Conservation (phyloP, 2,113 vertebrate species). For the Parotia lawesii region DNA sequence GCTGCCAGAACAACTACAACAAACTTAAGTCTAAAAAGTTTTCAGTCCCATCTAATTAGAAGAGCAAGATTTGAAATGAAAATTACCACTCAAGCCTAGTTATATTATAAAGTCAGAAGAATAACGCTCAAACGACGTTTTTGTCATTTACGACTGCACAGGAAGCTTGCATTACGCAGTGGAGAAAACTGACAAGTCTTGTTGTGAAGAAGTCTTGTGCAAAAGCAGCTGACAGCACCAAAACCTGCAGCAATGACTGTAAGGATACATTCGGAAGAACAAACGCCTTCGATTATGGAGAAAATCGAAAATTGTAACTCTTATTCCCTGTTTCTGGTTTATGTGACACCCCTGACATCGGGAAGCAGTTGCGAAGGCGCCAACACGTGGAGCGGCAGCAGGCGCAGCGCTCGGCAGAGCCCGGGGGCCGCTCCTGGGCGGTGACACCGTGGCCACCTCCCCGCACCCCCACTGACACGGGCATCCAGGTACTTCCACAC, state of each 20-base stretch:
- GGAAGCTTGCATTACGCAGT: rapidly evolving
- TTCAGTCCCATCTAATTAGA: rapidly evolving
- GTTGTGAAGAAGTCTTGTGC: rapidly evolving
- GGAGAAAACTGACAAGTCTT: rapidly evolving
- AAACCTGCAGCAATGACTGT: not conserved
- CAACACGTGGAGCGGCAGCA: not conserved
- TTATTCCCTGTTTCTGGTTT: rapidly evolving
- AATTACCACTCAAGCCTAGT: not conserved
- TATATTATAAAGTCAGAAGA: rapidly evolving
- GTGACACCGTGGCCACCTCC: not conserved
- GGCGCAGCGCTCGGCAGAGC: too few relatives aligned
- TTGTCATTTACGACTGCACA: rapidly evolving
- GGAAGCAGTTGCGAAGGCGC: not conserved
- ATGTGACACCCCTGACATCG: rapidly evolving
- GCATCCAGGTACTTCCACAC: not conserved
- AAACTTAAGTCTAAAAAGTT: not conserved
- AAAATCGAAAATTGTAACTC: rapidly evolving
- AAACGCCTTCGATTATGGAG: rapidly evolving
- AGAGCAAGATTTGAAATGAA: not conserved
- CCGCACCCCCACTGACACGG: too few relatives aligned
- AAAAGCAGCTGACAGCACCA: not conserved
- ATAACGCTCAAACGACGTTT: rapidly evolving
- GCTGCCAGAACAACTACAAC: too few relatives aligned
- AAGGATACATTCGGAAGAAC: rapidly evolving
- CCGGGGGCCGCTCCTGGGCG: not conserved